Conservation (phyloP, 2,797 vertebrate genomes). For the Coregonus ussuriensis region DNA sequence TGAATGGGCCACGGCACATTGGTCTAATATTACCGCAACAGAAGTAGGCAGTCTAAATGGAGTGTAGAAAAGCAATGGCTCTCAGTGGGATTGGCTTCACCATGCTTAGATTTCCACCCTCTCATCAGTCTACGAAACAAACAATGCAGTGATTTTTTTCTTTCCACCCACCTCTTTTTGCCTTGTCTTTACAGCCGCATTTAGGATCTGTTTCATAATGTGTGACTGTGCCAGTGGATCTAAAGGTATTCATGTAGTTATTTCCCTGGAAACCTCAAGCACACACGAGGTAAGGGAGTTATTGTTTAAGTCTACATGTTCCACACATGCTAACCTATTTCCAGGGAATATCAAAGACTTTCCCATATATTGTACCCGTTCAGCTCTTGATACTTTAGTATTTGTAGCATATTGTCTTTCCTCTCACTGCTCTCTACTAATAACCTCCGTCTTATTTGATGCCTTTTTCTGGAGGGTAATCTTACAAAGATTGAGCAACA, state of each 20-base stretch:
- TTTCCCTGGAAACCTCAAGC: slow-evolving; percentile 15
- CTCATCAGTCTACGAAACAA: not conserved
- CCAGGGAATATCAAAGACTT: not conserved
- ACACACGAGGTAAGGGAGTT: slow-evolving; percentile 9
- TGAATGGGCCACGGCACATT: slow-evolving; percentile 1
- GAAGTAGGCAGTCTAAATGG: slow-evolving; percentile 31
- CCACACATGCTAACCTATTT: not conserved
- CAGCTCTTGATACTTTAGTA: slow-evolving; percentile 19
- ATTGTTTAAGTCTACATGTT: not conserved
- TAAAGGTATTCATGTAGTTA: not conserved
- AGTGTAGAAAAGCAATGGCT: slow-evolving; percentile 39
- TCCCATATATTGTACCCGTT: not conserved
- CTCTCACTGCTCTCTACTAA: slow-evolving; percentile 49
- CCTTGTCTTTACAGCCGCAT: slow-evolving; percentile 6
- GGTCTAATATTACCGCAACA: slow-evolving; percentile 33
- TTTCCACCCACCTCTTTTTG: slow-evolving; percentile 9
- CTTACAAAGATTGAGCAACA: slow-evolving; percentile 68
- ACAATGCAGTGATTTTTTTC: not conserved
- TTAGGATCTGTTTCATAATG: slow-evolving; percentile 28
- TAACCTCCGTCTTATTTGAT: slow-evolving; percentile 59
- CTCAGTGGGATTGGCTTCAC: slow-evolving; percentile 37
- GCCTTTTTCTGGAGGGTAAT: slow-evolving; percentile 59
- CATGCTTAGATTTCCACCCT: slow-evolving; percentile 26
- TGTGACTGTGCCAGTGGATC: slow-evolving; percentile 7
- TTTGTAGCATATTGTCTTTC: slow-evolving; percentile 47